Conservation (phyloP, 2,888 invertebrate genomes). For the Resseliella maxima region DNA sequence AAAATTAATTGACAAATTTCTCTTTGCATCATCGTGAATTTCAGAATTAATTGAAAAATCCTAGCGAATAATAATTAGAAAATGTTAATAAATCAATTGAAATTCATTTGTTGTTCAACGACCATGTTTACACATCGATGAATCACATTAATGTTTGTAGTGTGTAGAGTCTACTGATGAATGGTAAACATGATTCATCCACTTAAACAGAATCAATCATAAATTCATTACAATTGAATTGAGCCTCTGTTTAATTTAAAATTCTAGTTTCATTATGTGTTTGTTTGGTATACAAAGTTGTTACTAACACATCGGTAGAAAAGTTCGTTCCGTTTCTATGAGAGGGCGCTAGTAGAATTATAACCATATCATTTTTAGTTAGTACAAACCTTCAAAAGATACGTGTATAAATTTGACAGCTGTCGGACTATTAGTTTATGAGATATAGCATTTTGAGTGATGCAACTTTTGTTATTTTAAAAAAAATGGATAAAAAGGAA, state of each 20-base stretch:
- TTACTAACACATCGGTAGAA: too few relatives aligned
- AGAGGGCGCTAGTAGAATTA: too few relatives aligned
- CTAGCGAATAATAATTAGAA: too few relatives aligned
- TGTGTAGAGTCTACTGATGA: background rate
- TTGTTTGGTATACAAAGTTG: background rate
- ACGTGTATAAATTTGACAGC: too few relatives aligned
- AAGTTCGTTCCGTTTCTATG: too few relatives aligned
- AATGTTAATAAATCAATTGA: too few relatives aligned
- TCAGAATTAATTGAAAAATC: constrained; percentile 40
- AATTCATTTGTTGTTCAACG: background rate
- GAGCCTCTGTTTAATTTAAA: background rate
- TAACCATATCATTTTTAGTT: too few relatives aligned
- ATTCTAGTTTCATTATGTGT: background rate
- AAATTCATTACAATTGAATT: constrained; percentile 27
- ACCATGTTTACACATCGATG: background rate
- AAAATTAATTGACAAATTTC: constrained; percentile 22
- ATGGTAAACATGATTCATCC: background rate
- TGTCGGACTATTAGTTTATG: too few relatives aligned
- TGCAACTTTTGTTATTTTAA: too few relatives aligned
- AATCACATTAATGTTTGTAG: background rate
- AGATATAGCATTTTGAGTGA: too few relatives aligned
- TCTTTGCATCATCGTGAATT: background rate
- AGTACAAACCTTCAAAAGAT: too few relatives aligned
- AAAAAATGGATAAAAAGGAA: too few relatives aligned
- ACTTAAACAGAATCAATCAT: constrained; percentile 7